phyloP scores from a whole-genome alignment of 2,888 invertebrate species.

The Tipula confusa region DNA sequence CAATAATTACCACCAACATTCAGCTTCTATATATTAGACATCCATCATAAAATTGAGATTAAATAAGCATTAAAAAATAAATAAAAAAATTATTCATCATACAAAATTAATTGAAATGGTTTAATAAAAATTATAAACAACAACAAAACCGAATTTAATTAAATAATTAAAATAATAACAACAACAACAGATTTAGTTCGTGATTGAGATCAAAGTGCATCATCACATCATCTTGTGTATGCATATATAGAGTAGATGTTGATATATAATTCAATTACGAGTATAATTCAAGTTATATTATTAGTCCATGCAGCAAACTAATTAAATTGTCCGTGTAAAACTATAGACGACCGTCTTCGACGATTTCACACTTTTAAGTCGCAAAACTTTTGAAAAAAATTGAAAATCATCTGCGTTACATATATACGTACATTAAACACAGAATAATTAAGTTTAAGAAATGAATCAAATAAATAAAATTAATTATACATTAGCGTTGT shows the following conservation, averaged over 20 bases:
- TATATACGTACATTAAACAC: not conserved
- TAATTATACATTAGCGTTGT: not conserved
- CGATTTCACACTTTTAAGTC: not conserved
- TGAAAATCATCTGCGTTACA: not conserved
- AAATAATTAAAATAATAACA: not conserved
- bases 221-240: not conserved
- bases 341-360: not conserved
- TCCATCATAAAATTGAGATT: not conserved
- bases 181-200: not conserved
- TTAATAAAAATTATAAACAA: not conserved
- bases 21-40: too few species aligned
- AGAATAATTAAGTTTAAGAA: not conserved
- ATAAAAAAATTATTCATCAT: not conserved
- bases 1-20: too few species aligned
- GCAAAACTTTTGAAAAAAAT: too few species aligned
- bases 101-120: not conserved
- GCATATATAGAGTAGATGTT: not conserved
- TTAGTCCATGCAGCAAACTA: not conserved
- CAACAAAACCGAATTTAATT: not conserved
- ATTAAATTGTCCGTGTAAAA: not conserved
- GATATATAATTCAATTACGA: not conserved
- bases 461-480: not conserved
- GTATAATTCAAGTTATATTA: too few species aligned
- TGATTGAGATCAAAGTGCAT: slow-evolving; percentile 20
- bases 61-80: not conserved